Conservation (phyloP, 2,113 vertebrate species). For the Heterotis niloticus region DNA sequence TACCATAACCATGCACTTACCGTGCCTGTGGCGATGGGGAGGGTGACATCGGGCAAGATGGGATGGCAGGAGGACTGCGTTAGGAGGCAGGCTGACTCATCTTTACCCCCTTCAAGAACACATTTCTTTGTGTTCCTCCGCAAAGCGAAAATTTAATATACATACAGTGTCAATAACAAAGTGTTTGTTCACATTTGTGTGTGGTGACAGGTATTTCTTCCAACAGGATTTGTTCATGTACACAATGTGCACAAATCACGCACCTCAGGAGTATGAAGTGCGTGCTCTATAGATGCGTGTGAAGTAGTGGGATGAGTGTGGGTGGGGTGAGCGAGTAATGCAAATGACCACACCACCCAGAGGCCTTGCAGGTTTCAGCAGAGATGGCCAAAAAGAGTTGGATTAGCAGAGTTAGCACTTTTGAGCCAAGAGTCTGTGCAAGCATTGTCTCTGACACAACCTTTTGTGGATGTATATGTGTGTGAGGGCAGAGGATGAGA, state of each 20-base stretch:
- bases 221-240: neutral
- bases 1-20: neutral
- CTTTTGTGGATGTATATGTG: neutral
- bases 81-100: too few species aligned
- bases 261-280: neutral
- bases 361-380: neutral
- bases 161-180: too few species aligned
- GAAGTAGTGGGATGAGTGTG: neutral
- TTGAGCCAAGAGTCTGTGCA: neutral
- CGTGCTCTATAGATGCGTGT: neutral
- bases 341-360: neutral
- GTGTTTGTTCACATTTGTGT: too few species aligned
- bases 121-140: too few species aligned
- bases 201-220: too few species aligned
- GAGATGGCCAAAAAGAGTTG: neutral
- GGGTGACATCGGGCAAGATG: neutral
- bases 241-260: neutral
- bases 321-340: neutral
- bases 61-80: neutral
- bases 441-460: neutral
- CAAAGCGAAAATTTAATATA: too few species aligned
- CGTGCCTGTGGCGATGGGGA: too few species aligned
- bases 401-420: conserved; percentile 1
- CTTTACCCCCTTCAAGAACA: too few species aligned
- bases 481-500: neutral